Evolutionary conservation across 1,140 invertebrate species (phyloP), one percentile per base, ranked within the genome.

Genomic region (Pogonomyrmex barbatus): DNA sequence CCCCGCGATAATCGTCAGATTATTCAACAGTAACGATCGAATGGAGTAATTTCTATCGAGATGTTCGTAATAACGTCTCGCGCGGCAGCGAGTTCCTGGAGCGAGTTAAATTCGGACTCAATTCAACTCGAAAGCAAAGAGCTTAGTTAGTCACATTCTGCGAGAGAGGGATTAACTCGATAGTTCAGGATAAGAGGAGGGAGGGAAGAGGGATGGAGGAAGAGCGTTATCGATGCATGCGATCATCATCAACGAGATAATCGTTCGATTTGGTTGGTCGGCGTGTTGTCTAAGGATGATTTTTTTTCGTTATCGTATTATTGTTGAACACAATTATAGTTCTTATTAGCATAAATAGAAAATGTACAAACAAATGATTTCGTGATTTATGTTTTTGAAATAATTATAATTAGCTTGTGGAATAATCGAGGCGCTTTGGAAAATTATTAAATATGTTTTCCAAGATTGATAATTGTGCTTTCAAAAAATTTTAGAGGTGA

Each of bases 101-200:
- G 76, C 63, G 42, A 68, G 54, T 81, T 86, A 24, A 81, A 62
- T 71, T 81, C 85, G 65, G n/a, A 42, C n/a, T 24, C 71, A 45
- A 84, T 84, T 6, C 62, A 82, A 82, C 63, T 79, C 60, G 24
- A 70, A 70, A 86, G 77, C 84, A 71, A 81, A 86, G 85, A 82
- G 77, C 77, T 86, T 86, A 86, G 63, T 54, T 81, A 68, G 77
- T 86, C 84, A 70, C 77, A 81, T 86, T 60, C 39, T 82, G 62
- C 52, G 30, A 79, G 54, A 33, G 12, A 36, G 24, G 36, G 24
- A 86, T 86, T 86, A 86, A 82, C 50, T 67, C 39, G 62, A 42
- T 2, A 36, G 58, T 24, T 24, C 17, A 50, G n/a, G 45, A 12
- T 4, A n/a, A 24, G 2, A 30, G 30, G 17, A 33, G 8, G n/a